Base-by-base conservation (phyloP, 1,140 invertebrate genomes). In the Gryon sp. region DNA sequence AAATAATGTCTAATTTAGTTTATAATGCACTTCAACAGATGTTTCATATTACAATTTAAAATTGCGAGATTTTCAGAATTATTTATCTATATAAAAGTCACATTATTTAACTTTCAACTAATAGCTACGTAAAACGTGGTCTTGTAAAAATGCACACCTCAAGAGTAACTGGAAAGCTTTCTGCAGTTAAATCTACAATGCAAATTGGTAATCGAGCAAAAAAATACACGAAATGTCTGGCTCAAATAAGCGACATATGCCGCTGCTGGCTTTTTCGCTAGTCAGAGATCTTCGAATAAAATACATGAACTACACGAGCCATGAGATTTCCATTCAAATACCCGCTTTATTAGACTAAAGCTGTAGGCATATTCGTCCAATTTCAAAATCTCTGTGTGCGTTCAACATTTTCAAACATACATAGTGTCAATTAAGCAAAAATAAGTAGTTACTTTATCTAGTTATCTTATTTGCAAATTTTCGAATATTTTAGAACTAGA, bases 151-250 rank as follows among this genome's bases (percentile, higher is more conserved):
- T 78, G 66, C 24, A 40, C 45, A 50, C 41, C 53, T 76, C 65
- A 79, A 80, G 75, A 80, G 52, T 55, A 68, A 73, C 59, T 38
- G 48, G 60, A 66, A 74, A 76, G 75, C 72, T 78, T 77, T 79
- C 78, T 78, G 76, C 77, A 76, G 76, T 83, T 80, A 82, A 83
- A 83, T 83, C 68, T 83, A 82, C 80, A 83, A 83, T 83, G 82
- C 82, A 83, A 83, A 83, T 83, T 76, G 79, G 62, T 60, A 46
- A 30, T 52, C 57, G 41, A 48, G 69, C 65, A 80, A 80, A 82
- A 73, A 78, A 79, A 59, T 59, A 59, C 66, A 79, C 65, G 72
- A 53, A 78, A 78, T n/a, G 70, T 43, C 69, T 60, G 57, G 76
- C 57, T 78, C 68, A 69, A 81, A 76, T 78, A 72, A 69, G 76